phyloP scores from a whole-genome alignment of 2,797 vertebrate genomes.

The Alca torda region DNA sequence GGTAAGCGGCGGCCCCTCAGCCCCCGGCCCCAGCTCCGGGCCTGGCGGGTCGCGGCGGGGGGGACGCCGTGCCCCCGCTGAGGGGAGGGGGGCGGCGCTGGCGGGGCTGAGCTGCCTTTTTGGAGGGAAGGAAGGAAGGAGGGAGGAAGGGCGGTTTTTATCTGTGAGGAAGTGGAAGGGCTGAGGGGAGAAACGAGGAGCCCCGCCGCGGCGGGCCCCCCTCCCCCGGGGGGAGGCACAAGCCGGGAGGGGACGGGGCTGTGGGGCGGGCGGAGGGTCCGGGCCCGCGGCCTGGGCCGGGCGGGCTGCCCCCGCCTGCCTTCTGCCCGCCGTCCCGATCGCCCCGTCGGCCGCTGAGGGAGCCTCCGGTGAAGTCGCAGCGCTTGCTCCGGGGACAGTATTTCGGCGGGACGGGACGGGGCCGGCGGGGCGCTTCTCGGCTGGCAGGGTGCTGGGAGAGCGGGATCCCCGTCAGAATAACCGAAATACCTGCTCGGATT shows the following conservation, averaged over 20 bases:
- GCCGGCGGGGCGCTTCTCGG: background rate
- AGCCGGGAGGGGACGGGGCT: background rate
- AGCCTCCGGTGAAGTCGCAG: background rate
- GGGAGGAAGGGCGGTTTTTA: background rate
- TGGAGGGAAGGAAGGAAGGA: background rate
- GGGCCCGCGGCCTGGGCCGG: background rate
- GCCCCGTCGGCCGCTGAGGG: no score
- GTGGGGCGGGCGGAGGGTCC: background rate
- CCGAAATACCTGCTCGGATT: background rate
- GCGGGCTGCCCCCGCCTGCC: background rate
- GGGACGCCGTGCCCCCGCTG: background rate
- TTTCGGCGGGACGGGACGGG: background rate
- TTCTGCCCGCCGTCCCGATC: no score
- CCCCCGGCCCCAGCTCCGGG: background rate
- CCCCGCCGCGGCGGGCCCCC: no score
- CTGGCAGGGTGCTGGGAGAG: background rate
- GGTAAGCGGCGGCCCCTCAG: background rate
- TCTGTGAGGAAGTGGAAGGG: constrained; percentile 10
- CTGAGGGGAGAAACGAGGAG: background rate
- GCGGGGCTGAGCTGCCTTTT: background rate
- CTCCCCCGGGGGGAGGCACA: background rate
- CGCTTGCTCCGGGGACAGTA: background rate
- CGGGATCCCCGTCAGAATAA: background rate
- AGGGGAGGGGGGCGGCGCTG: background rate
- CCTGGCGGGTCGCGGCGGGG: background rate